A percentile compares a stretch with the other conserved stretches of the same genome.
These are phyloP conservation scores for Akabosia matsudoensis DNA, from an alignment of 1,140 invertebrate species.

Conservation along the genomic window DNA sequence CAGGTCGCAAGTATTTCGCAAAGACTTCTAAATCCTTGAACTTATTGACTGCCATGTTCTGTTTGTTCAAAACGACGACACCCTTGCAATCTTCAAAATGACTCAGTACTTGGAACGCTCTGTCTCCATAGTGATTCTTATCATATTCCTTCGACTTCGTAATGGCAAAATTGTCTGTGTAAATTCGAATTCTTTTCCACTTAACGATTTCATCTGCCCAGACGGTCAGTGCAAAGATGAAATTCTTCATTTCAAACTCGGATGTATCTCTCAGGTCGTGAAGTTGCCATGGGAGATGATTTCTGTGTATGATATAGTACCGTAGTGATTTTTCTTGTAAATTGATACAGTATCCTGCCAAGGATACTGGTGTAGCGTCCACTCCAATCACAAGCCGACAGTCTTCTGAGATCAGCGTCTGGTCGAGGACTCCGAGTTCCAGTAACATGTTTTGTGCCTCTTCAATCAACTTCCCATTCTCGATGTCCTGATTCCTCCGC, in stretches of 20 bases:
- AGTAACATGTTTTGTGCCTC: no score
- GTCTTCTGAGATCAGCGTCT: not conserved
- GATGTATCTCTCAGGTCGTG: not conserved
- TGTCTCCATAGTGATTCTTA: not conserved
- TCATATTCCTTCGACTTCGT: not conserved
- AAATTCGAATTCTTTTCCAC: not conserved
- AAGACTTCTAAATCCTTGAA: not conserved
- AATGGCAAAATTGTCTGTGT: slow-evolving; percentile 19
- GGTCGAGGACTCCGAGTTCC: no score
- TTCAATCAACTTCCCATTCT: no score
- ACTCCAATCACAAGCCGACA: not conserved
- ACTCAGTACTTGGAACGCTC: not conserved
- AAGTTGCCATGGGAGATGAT: not conserved
- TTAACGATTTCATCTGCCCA: not conserved
- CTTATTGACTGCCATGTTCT: not conserved
- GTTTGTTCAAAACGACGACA: not conserved
- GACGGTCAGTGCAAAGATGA: not conserved
- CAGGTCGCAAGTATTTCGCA: slow-evolving; percentile 6
- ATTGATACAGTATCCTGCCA: slow-evolving; percentile 14
- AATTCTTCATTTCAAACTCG: slow-evolving; percentile 25
- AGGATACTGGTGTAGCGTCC: not conserved
- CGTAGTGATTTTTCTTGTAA: not conserved
- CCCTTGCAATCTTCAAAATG: not conserved
- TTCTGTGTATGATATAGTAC: not conserved
- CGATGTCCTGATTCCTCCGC: no score